Percentiles rank a stretch among this genome's conserved stretches.
Conservation (phyloP, 2,888 invertebrate genomes). For the Halictus ligatus region DNA sequence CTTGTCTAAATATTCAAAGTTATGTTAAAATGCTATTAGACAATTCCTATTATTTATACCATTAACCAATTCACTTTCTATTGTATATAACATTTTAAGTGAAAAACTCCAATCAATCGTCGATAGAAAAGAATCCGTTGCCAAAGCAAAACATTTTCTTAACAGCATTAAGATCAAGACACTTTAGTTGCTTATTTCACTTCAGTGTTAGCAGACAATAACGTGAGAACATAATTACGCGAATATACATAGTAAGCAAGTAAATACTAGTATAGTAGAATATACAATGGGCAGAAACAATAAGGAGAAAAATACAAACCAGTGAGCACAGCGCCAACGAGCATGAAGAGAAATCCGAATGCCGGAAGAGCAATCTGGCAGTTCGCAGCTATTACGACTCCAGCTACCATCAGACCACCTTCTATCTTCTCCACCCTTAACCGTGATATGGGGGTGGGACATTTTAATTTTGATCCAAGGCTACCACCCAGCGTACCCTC, state of each 20-base stretch:
- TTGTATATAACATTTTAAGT: not conserved
- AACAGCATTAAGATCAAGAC: not conserved
- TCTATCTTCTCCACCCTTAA: slow-evolving; percentile 91
- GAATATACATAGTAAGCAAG: not conserved
- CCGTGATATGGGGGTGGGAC: slow-evolving; percentile 89
- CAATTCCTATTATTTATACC: not conserved
- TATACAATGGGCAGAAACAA: slow-evolving; percentile 2
- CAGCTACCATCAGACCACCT: slow-evolving; percentile 91
- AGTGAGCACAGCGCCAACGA: slow-evolving; percentile 91
- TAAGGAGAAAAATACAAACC: slow-evolving; percentile 85
- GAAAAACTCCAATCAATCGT: not conserved
- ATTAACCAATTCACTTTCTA: too few relatives aligned
- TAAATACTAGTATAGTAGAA: not conserved
- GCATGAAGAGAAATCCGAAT: slow-evolving; percentile 91
- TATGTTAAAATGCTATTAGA: too few relatives aligned
- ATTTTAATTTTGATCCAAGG: slow-evolving; percentile 82
- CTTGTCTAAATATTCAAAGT: not conserved
- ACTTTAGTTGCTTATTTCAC: not conserved
- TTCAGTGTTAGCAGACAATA: slow-evolving; percentile 23
- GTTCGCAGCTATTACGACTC: slow-evolving; percentile 91
- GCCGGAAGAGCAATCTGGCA: slow-evolving; percentile 92
- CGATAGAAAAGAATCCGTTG: not conserved
- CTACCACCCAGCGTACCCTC: slow-evolving; percentile 83
- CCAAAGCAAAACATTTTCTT: not conserved
- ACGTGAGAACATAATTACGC: slow-evolving; percentile 5